Base-by-base conservation (phyloP, 2,113 vertebrate genomes). In the Mus pahari region DNA sequence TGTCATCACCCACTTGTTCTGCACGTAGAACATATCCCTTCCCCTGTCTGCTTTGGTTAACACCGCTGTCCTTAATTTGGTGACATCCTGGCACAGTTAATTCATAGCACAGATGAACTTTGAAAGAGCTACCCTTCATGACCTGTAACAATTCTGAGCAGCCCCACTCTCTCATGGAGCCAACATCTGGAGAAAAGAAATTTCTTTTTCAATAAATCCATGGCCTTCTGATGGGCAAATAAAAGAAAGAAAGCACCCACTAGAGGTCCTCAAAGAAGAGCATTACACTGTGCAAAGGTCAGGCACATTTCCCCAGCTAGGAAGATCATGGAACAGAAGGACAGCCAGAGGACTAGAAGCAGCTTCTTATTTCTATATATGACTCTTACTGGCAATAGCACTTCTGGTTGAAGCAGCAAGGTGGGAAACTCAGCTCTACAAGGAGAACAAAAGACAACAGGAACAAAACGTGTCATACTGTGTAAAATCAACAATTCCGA, bases 321-420 rank as follows among this genome's bases (percentile, higher is more conserved):
- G 36, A 90, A 90, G 92, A 78, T n/a, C 2, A 5, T 9, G 9
- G 68, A 91, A n/a, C 1, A 55, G 75, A 55, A 92, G n/a, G 81
- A 73, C 13, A 88, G 66, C 26, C 50, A 4, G 36, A 88, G 90
- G 45, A 26, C 39, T 16, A 68, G 45, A 22, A 24, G n/a, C 81
- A 79, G 31, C 36, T 91, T 88, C 62, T 55, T 62, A 62, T 53
- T 88, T 93, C 24, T 42, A 24, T 36, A 48, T 8, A 66, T 8
- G 81, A 50, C n/a, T 84, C 33, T 77, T 62, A 36, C 53, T 81
- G 78, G 50, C 75, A 58, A 84, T 17, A 42, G 24, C 3, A 74
- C 81, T 86, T 92, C 70, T 83, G 55, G 90, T 31, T 71, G 48
- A 64, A 89, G 82, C 36, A 87, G 28, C 14, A 88, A 96, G 24